These are phyloP conservation scores for Polietes domitor DNA, from an alignment of 2,888 invertebrate genomes.

Conservation along the genomic window DNA sequence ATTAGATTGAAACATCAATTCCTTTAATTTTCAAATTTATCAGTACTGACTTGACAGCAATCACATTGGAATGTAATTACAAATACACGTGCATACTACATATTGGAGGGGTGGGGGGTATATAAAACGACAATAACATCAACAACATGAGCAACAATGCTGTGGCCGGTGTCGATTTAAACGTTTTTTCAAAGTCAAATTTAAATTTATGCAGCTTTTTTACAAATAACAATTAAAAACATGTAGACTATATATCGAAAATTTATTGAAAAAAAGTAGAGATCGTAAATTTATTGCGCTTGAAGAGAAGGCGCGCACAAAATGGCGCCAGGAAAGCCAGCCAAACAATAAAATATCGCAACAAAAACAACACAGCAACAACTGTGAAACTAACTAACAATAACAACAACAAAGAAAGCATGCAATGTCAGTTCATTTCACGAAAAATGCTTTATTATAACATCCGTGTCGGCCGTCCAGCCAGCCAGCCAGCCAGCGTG, in stretches of 20 bases:
- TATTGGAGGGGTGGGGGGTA: no score
- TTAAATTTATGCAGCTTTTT: constrained; percentile 40
- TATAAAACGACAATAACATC: background rate
- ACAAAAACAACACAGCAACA: constrained; percentile 3
- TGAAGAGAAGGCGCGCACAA: constrained; percentile 46
- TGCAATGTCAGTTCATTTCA: constrained; percentile 34
- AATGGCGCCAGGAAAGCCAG: constrained; percentile 54
- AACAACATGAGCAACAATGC: background rate
- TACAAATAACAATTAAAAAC: background rate
- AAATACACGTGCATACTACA: background rate
- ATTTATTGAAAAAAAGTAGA: background rate
- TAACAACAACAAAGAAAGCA: constrained; percentile 32
- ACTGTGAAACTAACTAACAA: background rate
- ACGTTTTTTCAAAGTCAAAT: constrained; percentile 49
- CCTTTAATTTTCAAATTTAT: background rate
- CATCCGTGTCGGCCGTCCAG: constrained; percentile 53
- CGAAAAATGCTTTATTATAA: constrained; percentile 27
- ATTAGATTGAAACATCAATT: constrained; percentile 20
- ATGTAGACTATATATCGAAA: background rate
- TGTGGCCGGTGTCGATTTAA: constrained; percentile 12
- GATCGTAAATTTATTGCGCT: constrained; percentile 7
- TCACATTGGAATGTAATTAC: background rate
- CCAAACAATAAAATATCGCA: constrained; percentile 34
- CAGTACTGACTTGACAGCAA: constrained; percentile 29
- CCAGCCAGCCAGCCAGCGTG: no score